phyloP scores from a whole-genome alignment of 2,888 invertebrate genomes.

The Lathronympha strigana region DNA sequence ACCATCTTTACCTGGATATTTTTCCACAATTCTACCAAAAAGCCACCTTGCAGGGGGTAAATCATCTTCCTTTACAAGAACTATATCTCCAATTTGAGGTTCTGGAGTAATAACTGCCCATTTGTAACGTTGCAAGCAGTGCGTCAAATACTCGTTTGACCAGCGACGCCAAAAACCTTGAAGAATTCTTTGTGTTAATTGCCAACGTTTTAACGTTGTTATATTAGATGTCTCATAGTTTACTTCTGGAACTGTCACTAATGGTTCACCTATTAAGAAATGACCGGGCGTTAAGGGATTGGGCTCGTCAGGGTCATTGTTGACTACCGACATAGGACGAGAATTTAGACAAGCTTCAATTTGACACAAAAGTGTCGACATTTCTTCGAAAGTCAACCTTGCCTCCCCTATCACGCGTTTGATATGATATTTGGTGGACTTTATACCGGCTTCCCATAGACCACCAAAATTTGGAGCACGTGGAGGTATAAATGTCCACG shows the following conservation, averaged over 20 bases:
- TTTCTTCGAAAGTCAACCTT: conserved; percentile 4
- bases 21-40: no score
- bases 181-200: not conserved
- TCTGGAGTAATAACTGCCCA: conserved; percentile 5
- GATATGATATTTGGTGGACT: not conserved
- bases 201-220: no score
- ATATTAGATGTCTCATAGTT: no score
- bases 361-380: conserved; percentile 1
- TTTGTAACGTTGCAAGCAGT: conserved; percentile 3
- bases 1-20: no score
- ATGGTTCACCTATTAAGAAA: not conserved
- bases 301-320: not conserved
- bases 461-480: not conserved
- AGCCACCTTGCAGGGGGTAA: no score
- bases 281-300: conserved; percentile 3
- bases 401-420: not conserved
- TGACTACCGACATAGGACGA: not conserved
- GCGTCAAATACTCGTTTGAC: not conserved
- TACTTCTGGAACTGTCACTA: not conserved
- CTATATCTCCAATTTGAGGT: no score
- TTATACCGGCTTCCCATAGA: not conserved
- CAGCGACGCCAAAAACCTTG: conserved; percentile 18
- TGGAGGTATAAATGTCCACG: not conserved
- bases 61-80: no score
- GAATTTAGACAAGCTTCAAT: conserved; percentile 21